A percentile compares a stretch with the other conserved stretches of the same genome.
Evolutionary conservation across 2,797 vertebrate species (phyloP).

Genomic region (Pitangus sulphuratus): DNA sequence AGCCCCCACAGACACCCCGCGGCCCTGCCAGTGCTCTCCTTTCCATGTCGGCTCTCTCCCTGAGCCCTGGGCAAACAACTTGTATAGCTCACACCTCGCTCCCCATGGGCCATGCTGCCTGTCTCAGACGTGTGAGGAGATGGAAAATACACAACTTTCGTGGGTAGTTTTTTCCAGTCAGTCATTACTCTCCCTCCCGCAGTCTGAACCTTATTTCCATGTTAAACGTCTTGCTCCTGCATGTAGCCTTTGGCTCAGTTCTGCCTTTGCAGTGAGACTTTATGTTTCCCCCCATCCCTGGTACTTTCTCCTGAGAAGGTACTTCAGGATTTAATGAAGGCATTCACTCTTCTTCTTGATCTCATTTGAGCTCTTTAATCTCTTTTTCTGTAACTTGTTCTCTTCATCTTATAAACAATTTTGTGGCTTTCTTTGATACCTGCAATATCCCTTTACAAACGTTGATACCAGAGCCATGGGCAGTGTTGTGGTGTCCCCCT

Average conservation of each 20-base stretch:
- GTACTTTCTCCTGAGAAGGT: background rate
- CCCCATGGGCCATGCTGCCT: background rate
- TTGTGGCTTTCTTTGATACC: background rate
- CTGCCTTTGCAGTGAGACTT: background rate
- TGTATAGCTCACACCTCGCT: constrained; percentile 12
- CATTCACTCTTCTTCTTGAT: constrained; percentile 33
- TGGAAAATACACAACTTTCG: constrained; percentile 50
- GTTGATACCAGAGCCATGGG: background rate
- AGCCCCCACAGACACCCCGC: fast-evolving
- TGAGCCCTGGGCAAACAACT: background rate
- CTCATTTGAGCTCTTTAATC: background rate
- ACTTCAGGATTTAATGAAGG: constrained; percentile 26
- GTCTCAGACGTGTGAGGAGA: constrained; percentile 33
- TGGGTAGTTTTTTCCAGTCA: constrained; percentile 51
- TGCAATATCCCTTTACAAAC: background rate
- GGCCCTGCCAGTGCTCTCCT: fast-evolving
- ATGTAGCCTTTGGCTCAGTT: constrained; percentile 42
- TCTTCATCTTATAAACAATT: constrained; percentile 2
- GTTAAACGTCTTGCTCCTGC: constrained; percentile 3
- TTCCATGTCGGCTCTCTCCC: background rate
- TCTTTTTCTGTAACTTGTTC: background rate
- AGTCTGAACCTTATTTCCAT: constrained; percentile 28
- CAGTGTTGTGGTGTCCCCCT: background rate
- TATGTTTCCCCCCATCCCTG: background rate
- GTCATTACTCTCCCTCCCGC: constrained; percentile 33